phyloP scores from a whole-genome alignment of 2,797 vertebrate genomes.

The Galaxias olidus region DNA sequence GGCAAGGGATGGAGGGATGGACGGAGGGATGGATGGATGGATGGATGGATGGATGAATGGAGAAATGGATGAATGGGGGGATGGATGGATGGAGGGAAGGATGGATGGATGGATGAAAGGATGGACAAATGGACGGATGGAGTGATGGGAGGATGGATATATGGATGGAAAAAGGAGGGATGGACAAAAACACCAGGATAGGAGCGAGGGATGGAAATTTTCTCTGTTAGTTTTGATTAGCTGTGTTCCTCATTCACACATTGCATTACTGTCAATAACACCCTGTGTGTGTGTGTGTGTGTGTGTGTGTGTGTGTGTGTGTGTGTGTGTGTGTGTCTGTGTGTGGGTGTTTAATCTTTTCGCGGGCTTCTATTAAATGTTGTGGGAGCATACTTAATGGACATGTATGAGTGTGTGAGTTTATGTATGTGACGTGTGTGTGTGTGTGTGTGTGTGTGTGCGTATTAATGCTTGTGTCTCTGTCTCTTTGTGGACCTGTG shows the following conservation, averaged over 20 bases:
- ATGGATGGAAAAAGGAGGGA: too few species aligned
- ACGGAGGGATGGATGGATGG: too few species aligned
- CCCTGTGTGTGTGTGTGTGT: conserved; percentile 43
- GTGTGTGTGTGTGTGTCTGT: conserved; percentile 18
- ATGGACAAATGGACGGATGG: too few species aligned
- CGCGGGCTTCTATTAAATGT: not conserved
- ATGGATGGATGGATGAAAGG: too few species aligned
- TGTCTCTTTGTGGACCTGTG: too few species aligned
- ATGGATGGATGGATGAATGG: too few species aligned
- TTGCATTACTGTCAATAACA: conserved; percentile 52
- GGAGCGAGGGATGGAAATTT: conserved; percentile 54
- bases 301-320: conserved; percentile 35
- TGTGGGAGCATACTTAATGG: conserved; percentile 4
- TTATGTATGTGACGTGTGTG: conserved; percentile 26
- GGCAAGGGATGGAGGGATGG: too few species aligned
- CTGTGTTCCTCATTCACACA: conserved; percentile 58
- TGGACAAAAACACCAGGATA: too few species aligned
- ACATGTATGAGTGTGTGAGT: conserved; percentile 27
- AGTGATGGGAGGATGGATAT: too few species aligned
- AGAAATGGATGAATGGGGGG: too few species aligned
- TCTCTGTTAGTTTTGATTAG: conserved; percentile 55
- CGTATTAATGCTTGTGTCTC: too few species aligned
- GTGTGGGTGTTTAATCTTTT: not conserved
- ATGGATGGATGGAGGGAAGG: too few species aligned
- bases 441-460: conserved; percentile 35